phyloP scores from a whole-genome alignment of 2,888 invertebrate species.

The Ophion ventricosus region DNA sequence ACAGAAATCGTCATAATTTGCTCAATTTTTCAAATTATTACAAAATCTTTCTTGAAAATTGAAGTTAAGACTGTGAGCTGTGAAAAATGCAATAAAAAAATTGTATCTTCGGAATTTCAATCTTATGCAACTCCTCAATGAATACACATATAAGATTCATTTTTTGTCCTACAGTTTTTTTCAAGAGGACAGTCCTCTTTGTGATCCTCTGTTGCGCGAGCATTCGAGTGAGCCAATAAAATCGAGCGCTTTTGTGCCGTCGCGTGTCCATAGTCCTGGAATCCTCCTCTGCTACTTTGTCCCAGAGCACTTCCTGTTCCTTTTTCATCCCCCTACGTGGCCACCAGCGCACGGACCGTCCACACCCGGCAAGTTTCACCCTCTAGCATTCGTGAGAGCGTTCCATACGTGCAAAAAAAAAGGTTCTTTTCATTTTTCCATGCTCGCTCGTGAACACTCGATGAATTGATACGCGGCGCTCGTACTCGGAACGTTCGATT shows the following conservation, averaged over 20 bases:
- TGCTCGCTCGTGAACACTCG: not conserved
- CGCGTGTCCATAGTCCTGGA: slow-evolving; percentile 41
- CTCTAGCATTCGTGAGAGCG: not conserved
- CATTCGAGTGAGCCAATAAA: slow-evolving; percentile 72
- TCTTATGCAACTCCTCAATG: too few relatives aligned
- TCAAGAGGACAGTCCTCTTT: slow-evolving; percentile 55
- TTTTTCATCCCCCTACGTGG: slow-evolving; percentile 12
- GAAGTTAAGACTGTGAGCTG: too few relatives aligned
- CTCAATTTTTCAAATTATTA: too few relatives aligned
- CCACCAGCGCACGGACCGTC: slow-evolving; percentile 17
- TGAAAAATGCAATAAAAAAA: too few relatives aligned
- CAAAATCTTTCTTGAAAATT: too few relatives aligned
- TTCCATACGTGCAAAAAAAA: not conserved
- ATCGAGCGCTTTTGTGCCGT: slow-evolving; percentile 73
- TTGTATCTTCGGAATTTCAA: too few relatives aligned
- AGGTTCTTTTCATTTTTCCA: not conserved
- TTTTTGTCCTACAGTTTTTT: slow-evolving; percentile 41
- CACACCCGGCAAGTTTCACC: slow-evolving; percentile 8
- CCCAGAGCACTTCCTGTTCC: slow-evolving; percentile 51
- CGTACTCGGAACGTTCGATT: not conserved
- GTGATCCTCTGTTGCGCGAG: slow-evolving; percentile 27
- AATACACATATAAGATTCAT: slow-evolving; percentile 1
- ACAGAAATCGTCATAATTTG: too few relatives aligned
- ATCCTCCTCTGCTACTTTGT: slow-evolving; percentile 42
- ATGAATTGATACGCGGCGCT: not conserved